These are phyloP conservation scores for Horisme vitalbata DNA, from an alignment of 2,888 invertebrate species.

Conservation along the genomic window DNA sequence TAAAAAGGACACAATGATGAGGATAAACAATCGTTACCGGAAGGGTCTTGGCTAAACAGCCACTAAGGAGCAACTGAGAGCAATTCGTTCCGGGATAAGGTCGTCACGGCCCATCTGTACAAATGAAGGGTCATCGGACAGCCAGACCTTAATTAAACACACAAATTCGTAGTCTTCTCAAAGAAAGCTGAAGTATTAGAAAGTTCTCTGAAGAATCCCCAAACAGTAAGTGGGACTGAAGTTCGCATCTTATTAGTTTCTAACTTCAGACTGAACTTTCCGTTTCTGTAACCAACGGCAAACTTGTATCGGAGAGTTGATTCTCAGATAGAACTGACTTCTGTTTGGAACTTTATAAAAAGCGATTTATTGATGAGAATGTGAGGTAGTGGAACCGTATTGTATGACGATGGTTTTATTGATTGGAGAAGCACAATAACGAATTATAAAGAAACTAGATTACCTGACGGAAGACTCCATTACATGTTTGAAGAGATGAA, in stretches of 20 bases:
- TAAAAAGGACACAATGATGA: constrained; percentile 30
- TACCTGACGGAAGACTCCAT: no score
- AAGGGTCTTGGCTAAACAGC: constrained; percentile 48
- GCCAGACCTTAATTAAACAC: constrained; percentile 72
- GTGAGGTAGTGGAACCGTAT: constrained; percentile 10
- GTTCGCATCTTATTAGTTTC: constrained; percentile 36
- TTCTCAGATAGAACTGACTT: constrained; percentile 4
- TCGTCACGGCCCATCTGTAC: constrained; percentile 67
- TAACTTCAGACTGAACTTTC: constrained; percentile 20
- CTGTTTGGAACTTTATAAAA: background rate
- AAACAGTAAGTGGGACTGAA: constrained; percentile 33
- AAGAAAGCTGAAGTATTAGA: constrained; percentile 36
- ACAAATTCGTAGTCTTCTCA: constrained; percentile 61
- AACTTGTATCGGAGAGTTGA: constrained; percentile 10
- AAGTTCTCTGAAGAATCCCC: constrained; percentile 33
- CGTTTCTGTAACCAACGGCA: constrained; percentile 9
- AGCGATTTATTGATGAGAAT: constrained; percentile 7
- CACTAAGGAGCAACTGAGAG: constrained; percentile 55
- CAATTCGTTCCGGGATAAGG: constrained; percentile 74
- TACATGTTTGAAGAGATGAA: constrained; percentile 35
- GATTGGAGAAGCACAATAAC: constrained; percentile 19
- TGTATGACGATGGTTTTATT: constrained; percentile 10
- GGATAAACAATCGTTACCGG: constrained; percentile 38
- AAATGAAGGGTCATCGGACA: constrained; percentile 74
- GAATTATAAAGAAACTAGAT: constrained; percentile 20